phyloP scores from a whole-genome alignment of 2,797 vertebrate genomes.

The Anguilla obscura region DNA sequence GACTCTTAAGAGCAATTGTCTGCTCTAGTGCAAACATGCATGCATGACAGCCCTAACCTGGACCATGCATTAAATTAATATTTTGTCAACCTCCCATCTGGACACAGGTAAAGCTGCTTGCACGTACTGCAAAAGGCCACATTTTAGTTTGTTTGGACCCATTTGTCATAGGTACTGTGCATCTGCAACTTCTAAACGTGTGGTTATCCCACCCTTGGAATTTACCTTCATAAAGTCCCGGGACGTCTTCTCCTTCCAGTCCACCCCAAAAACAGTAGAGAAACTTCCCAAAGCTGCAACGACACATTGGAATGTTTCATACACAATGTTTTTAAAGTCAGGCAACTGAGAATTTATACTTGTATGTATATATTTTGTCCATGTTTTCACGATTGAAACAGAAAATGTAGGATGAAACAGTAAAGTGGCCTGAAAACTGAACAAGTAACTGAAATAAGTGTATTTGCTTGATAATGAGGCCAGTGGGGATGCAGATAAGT shows the following conservation, averaged over 20 bases:
- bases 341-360: neutral
- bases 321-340: neutral
- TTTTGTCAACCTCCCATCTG: too few species aligned
- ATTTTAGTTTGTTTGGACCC: too few species aligned
- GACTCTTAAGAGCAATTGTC: too few species aligned
- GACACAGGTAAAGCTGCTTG: too few species aligned
- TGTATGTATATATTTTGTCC: neutral
- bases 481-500: neutral
- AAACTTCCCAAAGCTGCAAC: constrained; percentile 93
- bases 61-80: too few species aligned
- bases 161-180: neutral
- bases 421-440: neutral
- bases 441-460: neutral
- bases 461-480: neutral
- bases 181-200: neutral
- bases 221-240: constrained; percentile 97
- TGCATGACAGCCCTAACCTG: too few species aligned
- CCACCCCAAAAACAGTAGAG: constrained; percentile 92
- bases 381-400: neutral
- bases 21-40: too few species aligned
- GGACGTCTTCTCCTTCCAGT: constrained; percentile 98
- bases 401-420: neutral
- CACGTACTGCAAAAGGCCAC: too few species aligned
- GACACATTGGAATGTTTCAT: constrained; percentile 31
- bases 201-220: neutral